phyloP scores from a whole-genome alignment of 2,888 invertebrate species.

The Andricus quercusramuli region DNA sequence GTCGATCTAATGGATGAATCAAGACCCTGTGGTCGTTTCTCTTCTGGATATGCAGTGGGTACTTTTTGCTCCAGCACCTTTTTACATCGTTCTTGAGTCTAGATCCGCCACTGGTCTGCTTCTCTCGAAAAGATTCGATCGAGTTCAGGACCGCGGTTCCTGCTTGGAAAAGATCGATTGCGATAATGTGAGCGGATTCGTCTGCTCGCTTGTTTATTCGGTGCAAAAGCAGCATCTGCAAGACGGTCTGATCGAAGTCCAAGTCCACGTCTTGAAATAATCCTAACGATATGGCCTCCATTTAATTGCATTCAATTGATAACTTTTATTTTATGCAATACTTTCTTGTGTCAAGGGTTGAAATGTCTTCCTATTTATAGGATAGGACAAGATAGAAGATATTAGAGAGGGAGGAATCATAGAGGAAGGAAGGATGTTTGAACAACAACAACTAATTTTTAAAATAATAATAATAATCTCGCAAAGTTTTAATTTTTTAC shows the following conservation, averaged over 20 bases:
- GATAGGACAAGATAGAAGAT: too few relatives aligned
- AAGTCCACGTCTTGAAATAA: constrained; percentile 11
- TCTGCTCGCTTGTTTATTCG: constrained; percentile 33
- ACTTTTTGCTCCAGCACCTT: constrained; percentile 19
- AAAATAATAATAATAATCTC: too few relatives aligned
- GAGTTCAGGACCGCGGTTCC: constrained; percentile 36
- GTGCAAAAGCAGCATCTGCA: constrained; percentile 30
- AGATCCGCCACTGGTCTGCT: constrained; percentile 35
- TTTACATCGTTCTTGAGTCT: constrained; percentile 12
- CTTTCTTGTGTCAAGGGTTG: too few relatives aligned
- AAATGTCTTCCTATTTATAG: too few relatives aligned
- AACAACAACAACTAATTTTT: too few relatives aligned
- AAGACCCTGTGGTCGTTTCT: constrained; percentile 23
- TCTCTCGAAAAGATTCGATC: constrained; percentile 37
- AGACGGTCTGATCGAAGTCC: constrained; percentile 7
- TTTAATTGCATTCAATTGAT: constrained; percentile 34
- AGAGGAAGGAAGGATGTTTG: too few relatives aligned
- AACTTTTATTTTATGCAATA: background rate
- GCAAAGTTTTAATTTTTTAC: too few relatives aligned
- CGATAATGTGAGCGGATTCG: constrained; percentile 30
- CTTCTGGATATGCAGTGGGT: constrained; percentile 19
- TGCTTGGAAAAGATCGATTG: constrained; percentile 30
- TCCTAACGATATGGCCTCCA: constrained; percentile 16
- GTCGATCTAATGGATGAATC: background rate
- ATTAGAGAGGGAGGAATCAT: too few relatives aligned